phyloP scores from a whole-genome alignment of 2,888 invertebrate species.

The Drosophila robusta region DNA sequence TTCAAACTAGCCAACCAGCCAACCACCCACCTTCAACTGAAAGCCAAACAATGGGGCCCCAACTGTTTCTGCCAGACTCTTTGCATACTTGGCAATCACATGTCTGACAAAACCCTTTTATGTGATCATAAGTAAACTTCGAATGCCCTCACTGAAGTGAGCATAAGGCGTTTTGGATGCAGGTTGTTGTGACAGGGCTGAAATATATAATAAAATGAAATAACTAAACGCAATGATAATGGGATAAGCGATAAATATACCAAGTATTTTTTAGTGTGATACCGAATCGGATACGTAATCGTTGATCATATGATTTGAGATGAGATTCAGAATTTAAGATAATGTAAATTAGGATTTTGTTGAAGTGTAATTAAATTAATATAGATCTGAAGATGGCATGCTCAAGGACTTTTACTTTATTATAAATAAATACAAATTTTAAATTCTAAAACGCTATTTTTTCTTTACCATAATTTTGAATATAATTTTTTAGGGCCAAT shows the following conservation, averaged over 20 bases:
- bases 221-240: background rate
- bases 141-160: conserved; percentile 13
- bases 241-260: background rate
- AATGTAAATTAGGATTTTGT: too few species aligned
- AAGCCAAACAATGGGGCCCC: conserved; percentile 55
- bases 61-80: conserved; percentile 38
- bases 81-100: conserved; percentile 59
- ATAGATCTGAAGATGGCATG: too few species aligned
- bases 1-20: conserved; percentile 25
- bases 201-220: too few species aligned
- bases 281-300: too few species aligned
- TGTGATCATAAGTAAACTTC: conserved; percentile 35
- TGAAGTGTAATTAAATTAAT: too few species aligned
- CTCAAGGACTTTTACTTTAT: too few species aligned
- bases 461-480: too few species aligned
- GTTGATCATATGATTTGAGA: too few species aligned
- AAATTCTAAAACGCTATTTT: too few species aligned
- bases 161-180: background rate
- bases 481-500: too few species aligned
- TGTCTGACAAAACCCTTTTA: conserved; percentile 62
- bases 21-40: conserved; percentile 63
- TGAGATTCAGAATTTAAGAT: too few species aligned
- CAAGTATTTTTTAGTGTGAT: background rate
- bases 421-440: too few species aligned
- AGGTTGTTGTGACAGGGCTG: background rate